phyloP scores from a whole-genome alignment of 2,113 vertebrate species.

The Egretta garzetta region DNA sequence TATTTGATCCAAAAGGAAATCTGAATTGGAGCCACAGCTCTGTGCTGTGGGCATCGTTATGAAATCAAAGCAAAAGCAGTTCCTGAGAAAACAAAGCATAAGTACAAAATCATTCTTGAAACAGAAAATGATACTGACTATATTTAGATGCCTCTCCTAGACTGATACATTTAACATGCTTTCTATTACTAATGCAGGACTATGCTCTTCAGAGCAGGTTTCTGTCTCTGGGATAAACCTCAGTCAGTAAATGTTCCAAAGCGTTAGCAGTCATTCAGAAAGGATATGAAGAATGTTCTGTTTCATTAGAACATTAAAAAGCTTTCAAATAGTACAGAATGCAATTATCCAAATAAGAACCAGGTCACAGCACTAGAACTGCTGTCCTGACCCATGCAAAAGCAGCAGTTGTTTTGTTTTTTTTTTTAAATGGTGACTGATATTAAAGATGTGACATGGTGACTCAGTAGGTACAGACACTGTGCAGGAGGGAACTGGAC shows the following conservation, averaged over 20 bases:
- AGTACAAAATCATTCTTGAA: background rate
- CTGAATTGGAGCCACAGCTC: background rate
- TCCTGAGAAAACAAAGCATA: background rate
- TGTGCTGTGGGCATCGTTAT: background rate
- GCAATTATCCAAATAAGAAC: background rate
- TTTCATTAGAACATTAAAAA: conserved; percentile 25
- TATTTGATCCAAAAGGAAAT: background rate
- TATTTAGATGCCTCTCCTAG: background rate
- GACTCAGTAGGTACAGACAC: background rate
- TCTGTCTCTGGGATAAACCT: background rate
- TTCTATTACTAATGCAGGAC: background rate
- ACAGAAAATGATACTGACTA: background rate
- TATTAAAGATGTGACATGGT: background rate
- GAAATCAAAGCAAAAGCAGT: background rate
- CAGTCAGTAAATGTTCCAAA: background rate
- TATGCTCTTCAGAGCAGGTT: background rate
- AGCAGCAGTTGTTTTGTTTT: background rate
- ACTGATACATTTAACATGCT: background rate
- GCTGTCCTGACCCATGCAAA: conserved; percentile 1
- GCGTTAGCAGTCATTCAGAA: background rate
- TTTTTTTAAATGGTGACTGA: background rate
- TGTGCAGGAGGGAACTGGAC: background rate
- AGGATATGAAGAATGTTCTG: conserved; percentile 2
- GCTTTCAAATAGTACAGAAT: conserved; percentile 26
- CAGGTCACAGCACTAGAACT: conserved; percentile 11